Percentiles rank a stretch among this genome's conserved stretches.
Evolutionary conservation across 2,797 vertebrate genomes (phyloP).

Genomic region (Muraenolepis orangiensis): DNA sequence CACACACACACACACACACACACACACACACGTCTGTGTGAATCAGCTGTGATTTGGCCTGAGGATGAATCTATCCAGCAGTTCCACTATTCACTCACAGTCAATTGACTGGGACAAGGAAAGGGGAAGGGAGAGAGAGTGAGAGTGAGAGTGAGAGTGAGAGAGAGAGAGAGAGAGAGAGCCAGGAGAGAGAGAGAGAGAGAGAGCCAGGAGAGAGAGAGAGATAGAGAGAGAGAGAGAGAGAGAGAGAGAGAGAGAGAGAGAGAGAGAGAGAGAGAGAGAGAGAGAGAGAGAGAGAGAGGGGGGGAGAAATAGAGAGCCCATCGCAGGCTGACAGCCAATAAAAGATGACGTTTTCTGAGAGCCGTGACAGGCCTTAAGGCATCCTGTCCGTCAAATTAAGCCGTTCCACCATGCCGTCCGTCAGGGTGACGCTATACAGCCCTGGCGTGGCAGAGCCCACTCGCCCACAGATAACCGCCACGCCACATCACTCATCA

Average conservation of each 20-base stretch:
- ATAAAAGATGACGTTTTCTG: slow-evolving; percentile 28
- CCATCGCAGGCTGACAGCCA: slow-evolving; percentile 31
- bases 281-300: slow-evolving; percentile 4
- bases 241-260: not conserved
- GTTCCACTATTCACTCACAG: slow-evolving; percentile 31
- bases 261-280: not conserved
- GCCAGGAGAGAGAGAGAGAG: not conserved
- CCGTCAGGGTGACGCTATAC: slow-evolving; percentile 36
- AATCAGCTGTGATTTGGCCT: slow-evolving; percentile 32
- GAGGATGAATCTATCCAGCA: slow-evolving; percentile 21
- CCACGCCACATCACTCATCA: slow-evolving; percentile 62
- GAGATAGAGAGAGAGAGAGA: not conserved
- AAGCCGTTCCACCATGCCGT: slow-evolving; percentile 31
- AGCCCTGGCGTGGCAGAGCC: slow-evolving; percentile 31
- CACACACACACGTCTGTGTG: slow-evolving; percentile 16
- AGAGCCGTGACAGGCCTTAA: slow-evolving; percentile 40
- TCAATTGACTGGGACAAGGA: slow-evolving; percentile 26
- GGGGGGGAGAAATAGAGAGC: too few relatives aligned
- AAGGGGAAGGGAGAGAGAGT: not conserved
- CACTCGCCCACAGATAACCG: slow-evolving; percentile 49
- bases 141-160: not conserved
- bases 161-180: not conserved
- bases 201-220: not conserved
- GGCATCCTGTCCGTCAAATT: slow-evolving; percentile 44
- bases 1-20: not conserved